These are phyloP conservation scores for Metopia argyrocephala DNA, from an alignment of 2,888 invertebrate genomes.

Conservation along the genomic window DNA sequence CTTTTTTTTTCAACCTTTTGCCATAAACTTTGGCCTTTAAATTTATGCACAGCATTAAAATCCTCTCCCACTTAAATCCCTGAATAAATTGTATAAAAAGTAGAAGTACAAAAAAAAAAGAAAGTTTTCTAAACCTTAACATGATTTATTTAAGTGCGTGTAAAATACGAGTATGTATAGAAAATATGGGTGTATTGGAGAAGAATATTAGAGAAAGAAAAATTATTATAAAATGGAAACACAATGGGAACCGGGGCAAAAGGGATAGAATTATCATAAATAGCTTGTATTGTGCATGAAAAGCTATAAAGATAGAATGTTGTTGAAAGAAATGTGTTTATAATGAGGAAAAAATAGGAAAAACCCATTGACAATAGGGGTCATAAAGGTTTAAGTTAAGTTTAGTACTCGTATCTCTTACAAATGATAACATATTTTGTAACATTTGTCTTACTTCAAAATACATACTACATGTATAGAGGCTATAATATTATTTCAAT, in stretches of 20 bases:
- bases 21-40: not conserved
- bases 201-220: not conserved
- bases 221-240: not conserved
- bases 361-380: not conserved
- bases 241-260: not conserved
- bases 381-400: not conserved
- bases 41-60: conserved; percentile 21
- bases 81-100: conserved; percentile 16
- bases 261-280: not conserved
- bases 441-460: no score
- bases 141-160: conserved; percentile 37
- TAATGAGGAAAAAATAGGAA: not conserved
- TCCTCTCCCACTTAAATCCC: not conserved
- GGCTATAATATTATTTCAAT: no score
- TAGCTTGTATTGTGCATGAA: not conserved
- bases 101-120: not conserved
- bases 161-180: conserved; percentile 27
- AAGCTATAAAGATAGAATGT: not conserved
- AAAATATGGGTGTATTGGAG: not conserved
- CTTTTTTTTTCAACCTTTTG: no score
- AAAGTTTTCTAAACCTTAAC: conserved; percentile 38
- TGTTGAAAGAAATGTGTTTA: not conserved
- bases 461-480: no score
- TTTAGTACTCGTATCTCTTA: not conserved
- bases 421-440: not conserved